Percentiles rank a stretch among this genome's conserved stretches.
Evolutionary conservation across 2,888 invertebrate species (phyloP).

Genomic region (Sicus ferrugineus): DNA sequence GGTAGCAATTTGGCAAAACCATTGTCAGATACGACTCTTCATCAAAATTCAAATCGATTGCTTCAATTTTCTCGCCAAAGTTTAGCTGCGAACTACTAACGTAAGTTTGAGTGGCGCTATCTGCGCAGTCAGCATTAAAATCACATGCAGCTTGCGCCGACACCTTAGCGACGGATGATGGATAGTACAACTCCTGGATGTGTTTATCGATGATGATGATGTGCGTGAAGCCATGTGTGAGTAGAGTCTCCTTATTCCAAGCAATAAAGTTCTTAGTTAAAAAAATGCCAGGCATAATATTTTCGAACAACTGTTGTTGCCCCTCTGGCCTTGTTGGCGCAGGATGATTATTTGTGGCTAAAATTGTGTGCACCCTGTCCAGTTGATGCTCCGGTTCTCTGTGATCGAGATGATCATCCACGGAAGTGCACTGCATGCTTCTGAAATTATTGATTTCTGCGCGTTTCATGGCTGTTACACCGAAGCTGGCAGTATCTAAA

Average conservation of each 20-base stretch:
- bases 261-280: conserved; percentile 49
- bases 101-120: neutral
- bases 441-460: conserved; percentile 36
- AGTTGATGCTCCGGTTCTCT: conserved; percentile 10
- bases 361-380: neutral
- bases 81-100: conserved; percentile 33
- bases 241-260: conserved; percentile 51
- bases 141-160: conserved; percentile 30
- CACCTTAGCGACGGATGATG: conserved; percentile 38
- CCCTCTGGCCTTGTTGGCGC: conserved; percentile 16
- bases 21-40: conserved; percentile 53
- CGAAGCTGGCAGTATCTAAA: conserved; percentile 40
- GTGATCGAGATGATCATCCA: conserved; percentile 6
- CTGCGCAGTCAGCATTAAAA: conserved; percentile 34
- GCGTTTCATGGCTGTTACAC: conserved; percentile 35
- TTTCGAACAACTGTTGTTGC: conserved; percentile 44
- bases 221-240: conserved; percentile 51
- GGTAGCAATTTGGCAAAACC: conserved; percentile 56
- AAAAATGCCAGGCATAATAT: conserved; percentile 53
- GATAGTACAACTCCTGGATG: conserved; percentile 50
- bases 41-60: conserved; percentile 54
- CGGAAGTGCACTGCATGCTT: conserved; percentile 34
- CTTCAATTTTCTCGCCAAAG: conserved; percentile 48
- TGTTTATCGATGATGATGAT: conserved; percentile 55
- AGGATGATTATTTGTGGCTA: conserved; percentile 5